Conservation (phyloP, 92 coral and sea anemone species). For the Muricea muricata region DNA sequence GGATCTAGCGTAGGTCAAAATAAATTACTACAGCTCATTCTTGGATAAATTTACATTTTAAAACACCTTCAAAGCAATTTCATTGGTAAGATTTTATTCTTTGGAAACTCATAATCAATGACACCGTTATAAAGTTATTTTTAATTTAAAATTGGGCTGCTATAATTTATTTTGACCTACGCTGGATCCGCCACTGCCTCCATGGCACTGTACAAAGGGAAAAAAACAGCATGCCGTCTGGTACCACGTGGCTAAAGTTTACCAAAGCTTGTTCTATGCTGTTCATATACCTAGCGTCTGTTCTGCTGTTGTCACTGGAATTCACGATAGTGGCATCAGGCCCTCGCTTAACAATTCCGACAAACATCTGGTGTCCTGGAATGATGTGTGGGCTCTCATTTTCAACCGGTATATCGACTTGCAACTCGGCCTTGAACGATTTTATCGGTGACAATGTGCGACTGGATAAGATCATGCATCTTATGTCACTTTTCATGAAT, state of each 20-base stretch:
- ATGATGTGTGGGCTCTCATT: slow-evolving; percentile 97
- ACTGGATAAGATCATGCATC: slow-evolving; percentile 86
- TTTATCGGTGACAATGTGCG: slow-evolving; percentile 92
- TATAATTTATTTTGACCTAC: too few species aligned
- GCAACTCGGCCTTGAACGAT: slow-evolving; percentile 95
- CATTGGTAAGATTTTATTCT: too few species aligned
- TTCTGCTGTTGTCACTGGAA: slow-evolving; percentile 84
- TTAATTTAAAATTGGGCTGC: too few species aligned
- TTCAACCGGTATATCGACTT: slow-evolving; percentile 83
- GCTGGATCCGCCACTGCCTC: too few species aligned
- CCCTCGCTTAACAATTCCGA: slow-evolving; percentile 92
- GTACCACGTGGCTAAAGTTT: slow-evolving; percentile 90
- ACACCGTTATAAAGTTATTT: too few species aligned
- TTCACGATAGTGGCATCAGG: slow-evolving; percentile 95
- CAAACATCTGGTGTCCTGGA: slow-evolving; percentile 93
- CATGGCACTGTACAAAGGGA: slow-evolving; percentile 92
- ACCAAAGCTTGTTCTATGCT: too few species aligned
- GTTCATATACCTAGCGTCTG: too few species aligned
- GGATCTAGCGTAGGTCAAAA: too few species aligned
- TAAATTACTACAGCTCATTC: too few species aligned
- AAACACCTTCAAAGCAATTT: too few species aligned
- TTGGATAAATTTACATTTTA: too few species aligned
- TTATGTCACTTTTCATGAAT: slow-evolving; percentile 76
- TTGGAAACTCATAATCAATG: too few species aligned
- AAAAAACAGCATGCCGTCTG: slow-evolving; percentile 93